Evolutionary conservation across 2,888 invertebrate genomes (phyloP).

Genomic region (Yponomeuta plumbellus): DNA sequence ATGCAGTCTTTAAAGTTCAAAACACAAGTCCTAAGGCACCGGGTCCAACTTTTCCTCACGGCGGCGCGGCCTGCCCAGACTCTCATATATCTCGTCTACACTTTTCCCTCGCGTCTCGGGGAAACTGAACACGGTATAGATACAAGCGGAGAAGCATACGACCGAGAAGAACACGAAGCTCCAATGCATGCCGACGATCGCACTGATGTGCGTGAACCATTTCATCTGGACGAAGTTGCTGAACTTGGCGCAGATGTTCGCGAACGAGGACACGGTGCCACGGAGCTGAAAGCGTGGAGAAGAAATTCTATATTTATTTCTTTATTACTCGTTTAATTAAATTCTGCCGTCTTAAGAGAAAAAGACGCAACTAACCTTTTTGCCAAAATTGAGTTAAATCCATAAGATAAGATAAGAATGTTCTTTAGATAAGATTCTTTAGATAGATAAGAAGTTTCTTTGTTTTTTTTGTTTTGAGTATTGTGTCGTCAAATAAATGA

Average conservation of each 20-base stretch:
- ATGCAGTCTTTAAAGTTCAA: no score
- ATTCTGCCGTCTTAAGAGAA: no score
- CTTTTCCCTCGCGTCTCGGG: constrained; percentile 61
- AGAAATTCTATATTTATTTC: no score
- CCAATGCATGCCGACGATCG: constrained; percentile 62
- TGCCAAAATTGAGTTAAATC: no score
- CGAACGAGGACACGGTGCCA: constrained; percentile 62
- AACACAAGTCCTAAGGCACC: background rate
- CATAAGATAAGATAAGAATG: no score
- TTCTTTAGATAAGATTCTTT: no score
- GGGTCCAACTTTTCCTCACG: constrained; percentile 35
- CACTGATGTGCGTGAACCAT: constrained; percentile 59
- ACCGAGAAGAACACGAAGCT: constrained; percentile 58
- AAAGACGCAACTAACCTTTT: no score
- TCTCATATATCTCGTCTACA: constrained; percentile 59
- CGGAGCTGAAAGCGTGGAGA: constrained; percentile 46
- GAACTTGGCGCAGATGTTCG: constrained; percentile 62
- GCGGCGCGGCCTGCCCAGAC: constrained; percentile 36
- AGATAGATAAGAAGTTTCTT: no score
- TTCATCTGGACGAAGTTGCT: constrained; percentile 68
- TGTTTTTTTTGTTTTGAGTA: no score
- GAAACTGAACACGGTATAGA: constrained; percentile 53
- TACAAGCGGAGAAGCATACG: constrained; percentile 51
- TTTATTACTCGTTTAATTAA: no score
- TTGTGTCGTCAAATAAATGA: no score